A percentile compares a stretch with the other conserved stretches of the same genome.
Evolutionary conservation across 2,113 vertebrate species (phyloP).

Genomic region (Apaloderma vittatum): DNA sequence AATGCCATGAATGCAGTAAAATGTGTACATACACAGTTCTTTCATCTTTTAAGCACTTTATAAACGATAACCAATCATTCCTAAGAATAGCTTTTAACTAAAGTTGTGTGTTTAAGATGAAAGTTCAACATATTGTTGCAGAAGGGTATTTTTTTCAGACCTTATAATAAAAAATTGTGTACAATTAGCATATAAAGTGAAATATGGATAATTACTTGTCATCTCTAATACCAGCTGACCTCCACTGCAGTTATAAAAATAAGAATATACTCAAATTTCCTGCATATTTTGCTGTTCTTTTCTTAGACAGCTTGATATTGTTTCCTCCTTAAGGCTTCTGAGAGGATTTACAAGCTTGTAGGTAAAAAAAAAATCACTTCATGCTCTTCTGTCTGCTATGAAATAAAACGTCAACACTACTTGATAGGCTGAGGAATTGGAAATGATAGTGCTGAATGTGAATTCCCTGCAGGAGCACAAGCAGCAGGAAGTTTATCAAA

Average conservation of each 20-base stretch:
- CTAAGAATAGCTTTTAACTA: background rate
- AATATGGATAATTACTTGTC: background rate
- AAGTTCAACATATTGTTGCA: background rate
- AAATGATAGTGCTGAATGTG: background rate
- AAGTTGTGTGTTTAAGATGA: background rate
- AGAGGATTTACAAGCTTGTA: background rate
- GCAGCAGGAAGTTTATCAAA: background rate
- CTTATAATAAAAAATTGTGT: background rate
- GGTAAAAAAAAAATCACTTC: background rate
- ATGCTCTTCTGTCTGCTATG: background rate
- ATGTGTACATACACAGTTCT: background rate
- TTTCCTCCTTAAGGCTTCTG: background rate
- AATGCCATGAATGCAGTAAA: background rate
- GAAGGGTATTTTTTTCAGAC: background rate
- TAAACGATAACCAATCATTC: background rate
- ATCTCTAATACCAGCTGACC: background rate
- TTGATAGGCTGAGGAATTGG: background rate
- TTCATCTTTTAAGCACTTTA: background rate
- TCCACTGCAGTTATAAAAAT: background rate
- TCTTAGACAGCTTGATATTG: background rate
- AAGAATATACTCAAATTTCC: background rate
- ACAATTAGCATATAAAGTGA: background rate
- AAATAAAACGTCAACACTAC: background rate
- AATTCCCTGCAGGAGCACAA: conserved; percentile 8
- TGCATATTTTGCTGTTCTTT: background rate